A percentile compares a stretch with the other conserved stretches of the same genome.
phyloP scores from a whole-genome alignment of 2,113 vertebrate genomes.

The Ctenodactylus gundi region DNA sequence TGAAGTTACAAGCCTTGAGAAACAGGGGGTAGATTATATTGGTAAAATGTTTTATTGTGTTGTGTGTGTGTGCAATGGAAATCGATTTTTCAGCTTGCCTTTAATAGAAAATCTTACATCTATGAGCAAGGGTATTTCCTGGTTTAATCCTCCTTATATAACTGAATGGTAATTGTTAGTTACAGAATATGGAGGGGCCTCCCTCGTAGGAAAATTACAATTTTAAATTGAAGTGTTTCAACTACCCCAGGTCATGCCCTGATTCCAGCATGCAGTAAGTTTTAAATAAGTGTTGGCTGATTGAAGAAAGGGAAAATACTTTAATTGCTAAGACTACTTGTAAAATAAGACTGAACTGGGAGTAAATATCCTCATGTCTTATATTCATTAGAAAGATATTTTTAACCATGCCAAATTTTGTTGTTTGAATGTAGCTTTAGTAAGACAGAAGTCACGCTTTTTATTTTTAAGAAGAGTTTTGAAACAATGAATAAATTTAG shows the following conservation, averaged over 20 bases:
- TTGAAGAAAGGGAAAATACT: background rate
- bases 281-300: background rate
- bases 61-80: background rate
- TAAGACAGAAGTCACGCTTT: constrained; percentile 32
- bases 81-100: constrained; percentile 59
- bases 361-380: background rate
- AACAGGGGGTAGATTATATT: constrained; percentile 61
- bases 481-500: constrained; percentile 16
- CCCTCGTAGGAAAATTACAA: background rate
- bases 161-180: constrained; percentile 18
- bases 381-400: constrained; percentile 53
- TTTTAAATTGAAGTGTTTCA: background rate
- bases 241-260: background rate
- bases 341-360: background rate
- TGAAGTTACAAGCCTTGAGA: constrained; percentile 10
- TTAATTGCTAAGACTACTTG: background rate
- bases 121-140: constrained; percentile 59
- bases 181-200: background rate
- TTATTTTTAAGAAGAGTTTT: constrained; percentile 36
- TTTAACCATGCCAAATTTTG: constrained; percentile 58
- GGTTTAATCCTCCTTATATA: constrained; percentile 51
- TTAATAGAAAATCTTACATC: constrained; percentile 47
- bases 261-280: background rate
- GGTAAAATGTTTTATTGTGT: constrained; percentile 51
- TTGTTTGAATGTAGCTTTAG: constrained; percentile 37